Evolutionary conservation across 1,140 invertebrate genomes (phyloP).

Genomic region (Laodelphax striatellus): DNA sequence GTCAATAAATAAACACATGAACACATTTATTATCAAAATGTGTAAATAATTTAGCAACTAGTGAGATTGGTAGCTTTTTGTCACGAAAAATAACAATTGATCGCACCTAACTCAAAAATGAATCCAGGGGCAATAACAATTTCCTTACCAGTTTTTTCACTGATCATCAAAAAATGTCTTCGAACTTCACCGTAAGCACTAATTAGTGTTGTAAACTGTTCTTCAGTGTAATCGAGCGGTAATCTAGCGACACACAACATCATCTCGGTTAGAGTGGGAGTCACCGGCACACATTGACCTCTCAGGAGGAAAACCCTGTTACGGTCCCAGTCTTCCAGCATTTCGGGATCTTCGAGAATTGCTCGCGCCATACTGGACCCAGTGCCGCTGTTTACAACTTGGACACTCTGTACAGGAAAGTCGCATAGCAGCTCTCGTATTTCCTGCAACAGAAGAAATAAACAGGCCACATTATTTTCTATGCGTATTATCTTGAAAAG

Average conservation of each 20-base stretch:
- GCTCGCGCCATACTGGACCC: constrained; percentile 31
- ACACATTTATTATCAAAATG: too few species aligned
- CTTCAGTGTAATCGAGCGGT: constrained; percentile 35
- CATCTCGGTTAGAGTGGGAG: constrained; percentile 37
- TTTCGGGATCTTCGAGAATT: constrained; percentile 29
- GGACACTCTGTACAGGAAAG: constrained; percentile 29
- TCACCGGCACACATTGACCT: constrained; percentile 34
- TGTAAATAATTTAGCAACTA: too few species aligned
- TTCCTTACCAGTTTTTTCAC: constrained; percentile 37
- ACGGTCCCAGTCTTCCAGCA: constrained; percentile 32
- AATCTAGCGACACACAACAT: constrained; percentile 43
- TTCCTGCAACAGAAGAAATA: constrained; percentile 23
- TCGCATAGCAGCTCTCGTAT: constrained; percentile 30
- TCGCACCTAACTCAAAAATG: too few species aligned
- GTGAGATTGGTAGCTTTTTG: too few species aligned
- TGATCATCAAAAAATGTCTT: constrained; percentile 42
- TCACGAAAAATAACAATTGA: too few species aligned
- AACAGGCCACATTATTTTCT: not conserved
- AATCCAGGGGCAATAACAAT: too few species aligned
- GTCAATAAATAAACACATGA: too few species aligned
- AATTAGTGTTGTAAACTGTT: constrained; percentile 37
- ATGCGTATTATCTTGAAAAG: too few species aligned
- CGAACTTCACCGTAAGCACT: constrained; percentile 35
- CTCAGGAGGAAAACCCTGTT: constrained; percentile 29
- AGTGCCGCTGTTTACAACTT: constrained; percentile 24